Evolutionary conservation across 92 coral and sea anemone species (phyloP), one percentile per base, ranked within the genome.

Genomic region (Meandrina meandrites): DNA sequence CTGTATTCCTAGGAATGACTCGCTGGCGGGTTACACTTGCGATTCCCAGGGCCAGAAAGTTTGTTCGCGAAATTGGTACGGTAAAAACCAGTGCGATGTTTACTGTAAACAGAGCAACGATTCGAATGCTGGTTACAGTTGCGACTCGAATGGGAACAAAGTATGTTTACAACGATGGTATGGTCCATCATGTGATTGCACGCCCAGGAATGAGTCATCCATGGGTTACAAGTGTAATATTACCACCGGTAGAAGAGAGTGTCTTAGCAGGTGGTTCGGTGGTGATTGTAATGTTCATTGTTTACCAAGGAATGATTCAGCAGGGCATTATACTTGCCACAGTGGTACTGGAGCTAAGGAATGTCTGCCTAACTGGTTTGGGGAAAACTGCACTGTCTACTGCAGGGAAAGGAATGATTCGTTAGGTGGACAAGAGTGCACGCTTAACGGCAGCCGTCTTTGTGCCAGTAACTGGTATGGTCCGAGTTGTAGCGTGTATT

Each of bases 101-200:
- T 28, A 66, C 12, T 66, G 71, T 13, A 66, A 80, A n/a, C 73
- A 78, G 62, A 79, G 78, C 36, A 88, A 94, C 69, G 86, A 88
- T 84, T 75, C 88, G 42, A 15, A 48, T 0, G 92, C 93, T 27
- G 86, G 88, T 87, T 93, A 93, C 70, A 86, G 8, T 0, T 94
- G 97, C 31, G 84, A 92, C 87, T 35, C 84, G 16, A 80, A 86
- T 35, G 91, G 89, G 50, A 27, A 78, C 85, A 87, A 87, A 88
- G 71, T 74, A 30, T 96, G 98, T 83, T 81, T 69, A 50, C 22
- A 85, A 47, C 95, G 92, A 36, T 96, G 98, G 98, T 79, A 31
- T 68, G 98, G 98, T 64, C 95, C 86, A 54, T 88, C 88, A 64
- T 95, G 98, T 86, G 89, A 94, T 76, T 95, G 98, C 67, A 79